Evolutionary conservation across 2,113 vertebrate genomes (phyloP).

Genomic region (Pangasianodon gigas): DNA sequence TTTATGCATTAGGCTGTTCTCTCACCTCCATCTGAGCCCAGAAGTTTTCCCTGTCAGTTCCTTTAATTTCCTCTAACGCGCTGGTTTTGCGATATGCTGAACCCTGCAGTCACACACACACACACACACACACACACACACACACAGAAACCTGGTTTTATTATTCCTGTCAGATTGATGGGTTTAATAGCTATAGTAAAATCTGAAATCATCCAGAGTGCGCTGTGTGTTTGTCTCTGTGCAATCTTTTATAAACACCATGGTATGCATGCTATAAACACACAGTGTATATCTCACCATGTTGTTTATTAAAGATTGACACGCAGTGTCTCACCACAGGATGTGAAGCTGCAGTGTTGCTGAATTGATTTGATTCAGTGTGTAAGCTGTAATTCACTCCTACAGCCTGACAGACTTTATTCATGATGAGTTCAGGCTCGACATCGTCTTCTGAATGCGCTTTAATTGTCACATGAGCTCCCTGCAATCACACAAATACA

Average conservation of each 20-base stretch:
- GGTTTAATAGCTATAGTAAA: background rate
- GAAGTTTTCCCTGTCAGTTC: slow-evolving; percentile 85
- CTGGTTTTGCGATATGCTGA: slow-evolving; percentile 89
- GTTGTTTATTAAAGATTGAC: background rate
- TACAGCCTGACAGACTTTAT: slow-evolving; percentile 87
- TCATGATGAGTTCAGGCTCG: slow-evolving; percentile 84
- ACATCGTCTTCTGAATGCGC: slow-evolving; percentile 90
- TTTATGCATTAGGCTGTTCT: background rate
- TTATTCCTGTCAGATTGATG: background rate
- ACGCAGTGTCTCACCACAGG: slow-evolving; percentile 80
- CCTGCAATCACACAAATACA: slow-evolving; percentile 67
- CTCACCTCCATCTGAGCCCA: slow-evolving; percentile 88
- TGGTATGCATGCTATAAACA: background rate
- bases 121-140: background rate
- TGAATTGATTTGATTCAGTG: slow-evolving; percentile 73
- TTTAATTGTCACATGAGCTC: slow-evolving; percentile 91
- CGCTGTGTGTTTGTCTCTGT: background rate
- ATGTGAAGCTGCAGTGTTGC: slow-evolving; percentile 73
- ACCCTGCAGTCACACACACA: slow-evolving; percentile 71
- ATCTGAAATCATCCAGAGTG: background rate
- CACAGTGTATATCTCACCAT: background rate
- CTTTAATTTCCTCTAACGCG: slow-evolving; percentile 83
- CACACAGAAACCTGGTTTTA: background rate
- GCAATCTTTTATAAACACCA: background rate
- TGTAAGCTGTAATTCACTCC: slow-evolving; percentile 87